phyloP scores from a whole-genome alignment of 2,888 invertebrate species.

The Caenorhabditis imperialis region DNA sequence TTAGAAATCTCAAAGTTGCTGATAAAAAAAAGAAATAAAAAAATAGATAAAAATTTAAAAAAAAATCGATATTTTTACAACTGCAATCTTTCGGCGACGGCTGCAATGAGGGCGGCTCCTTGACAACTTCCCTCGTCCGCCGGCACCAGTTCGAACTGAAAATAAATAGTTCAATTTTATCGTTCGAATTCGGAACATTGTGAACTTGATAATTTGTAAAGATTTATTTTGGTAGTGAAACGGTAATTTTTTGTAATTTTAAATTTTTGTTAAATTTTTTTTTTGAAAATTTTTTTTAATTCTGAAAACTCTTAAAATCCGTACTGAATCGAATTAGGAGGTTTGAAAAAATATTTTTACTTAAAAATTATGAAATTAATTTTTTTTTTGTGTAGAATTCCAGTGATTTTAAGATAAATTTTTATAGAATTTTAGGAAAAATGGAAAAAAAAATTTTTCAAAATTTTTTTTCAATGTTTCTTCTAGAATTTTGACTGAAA shows the following conservation, averaged over 20 bases:
- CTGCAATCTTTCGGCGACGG: conserved; percentile 70
- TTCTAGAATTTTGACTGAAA: not conserved
- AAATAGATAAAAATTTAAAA: not conserved
- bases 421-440: not conserved
- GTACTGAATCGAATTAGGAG: no score
- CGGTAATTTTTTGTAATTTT: not conserved
- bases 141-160: conserved; percentile 78
- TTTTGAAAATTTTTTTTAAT: not conserved
- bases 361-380: no score
- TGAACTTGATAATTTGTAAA: no score
- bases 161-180: no score
- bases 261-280: not conserved
- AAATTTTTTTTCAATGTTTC: conserved; percentile 1
- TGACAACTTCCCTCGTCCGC: conserved; percentile 77
- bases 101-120: conserved; percentile 78
- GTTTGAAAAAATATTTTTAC: no score
- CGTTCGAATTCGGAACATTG: no score
- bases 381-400: no score
- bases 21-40: conserved; percentile 1
- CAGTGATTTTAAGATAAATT: no score
- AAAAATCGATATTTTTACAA: conserved; percentile 2
- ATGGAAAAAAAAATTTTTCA: no score
- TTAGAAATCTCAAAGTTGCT: not conserved
- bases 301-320: no score
- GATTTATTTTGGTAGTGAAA: no score